These are phyloP conservation scores for Tragelaphus buxtoni DNA, from an alignment of 2,113 vertebrate genomes.

Conservation along the genomic window DNA sequence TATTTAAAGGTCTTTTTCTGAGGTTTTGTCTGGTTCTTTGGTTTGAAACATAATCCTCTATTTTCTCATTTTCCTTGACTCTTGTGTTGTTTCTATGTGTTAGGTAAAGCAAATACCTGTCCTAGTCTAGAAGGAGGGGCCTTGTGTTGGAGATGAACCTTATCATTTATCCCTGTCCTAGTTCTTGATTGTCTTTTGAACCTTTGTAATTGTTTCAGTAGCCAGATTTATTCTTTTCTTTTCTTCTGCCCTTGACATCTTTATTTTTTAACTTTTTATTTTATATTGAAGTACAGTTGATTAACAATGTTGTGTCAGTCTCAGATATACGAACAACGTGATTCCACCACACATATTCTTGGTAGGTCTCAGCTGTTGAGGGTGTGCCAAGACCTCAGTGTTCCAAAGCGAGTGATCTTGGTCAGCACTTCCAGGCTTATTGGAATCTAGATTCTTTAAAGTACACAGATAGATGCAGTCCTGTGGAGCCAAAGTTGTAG, in stretches of 20 bases:
- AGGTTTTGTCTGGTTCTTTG: background rate
- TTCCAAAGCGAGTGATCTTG: background rate
- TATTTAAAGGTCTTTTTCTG: background rate
- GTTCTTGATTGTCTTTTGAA: background rate
- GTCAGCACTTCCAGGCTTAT: background rate
- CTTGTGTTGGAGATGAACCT: background rate
- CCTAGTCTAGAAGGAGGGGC: background rate
- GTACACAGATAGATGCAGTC: background rate
- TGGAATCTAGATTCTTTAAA: background rate
- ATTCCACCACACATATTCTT: background rate
- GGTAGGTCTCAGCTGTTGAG: background rate
- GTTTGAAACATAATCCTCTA: background rate
- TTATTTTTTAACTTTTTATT: background rate
- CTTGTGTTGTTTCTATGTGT: background rate
- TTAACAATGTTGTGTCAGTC: background rate
- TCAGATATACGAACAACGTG: background rate
- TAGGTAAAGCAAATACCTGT: background rate
- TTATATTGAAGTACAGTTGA: background rate
- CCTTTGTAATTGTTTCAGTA: background rate
- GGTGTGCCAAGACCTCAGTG: background rate
- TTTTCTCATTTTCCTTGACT: background rate
- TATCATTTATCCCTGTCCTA: background rate
- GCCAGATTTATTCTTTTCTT: background rate
- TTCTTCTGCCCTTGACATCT: background rate
- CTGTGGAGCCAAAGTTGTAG: background rate